Base-by-base conservation (phyloP, 1,140 invertebrate genomes). In the Pachypeltis micranthus region DNA sequence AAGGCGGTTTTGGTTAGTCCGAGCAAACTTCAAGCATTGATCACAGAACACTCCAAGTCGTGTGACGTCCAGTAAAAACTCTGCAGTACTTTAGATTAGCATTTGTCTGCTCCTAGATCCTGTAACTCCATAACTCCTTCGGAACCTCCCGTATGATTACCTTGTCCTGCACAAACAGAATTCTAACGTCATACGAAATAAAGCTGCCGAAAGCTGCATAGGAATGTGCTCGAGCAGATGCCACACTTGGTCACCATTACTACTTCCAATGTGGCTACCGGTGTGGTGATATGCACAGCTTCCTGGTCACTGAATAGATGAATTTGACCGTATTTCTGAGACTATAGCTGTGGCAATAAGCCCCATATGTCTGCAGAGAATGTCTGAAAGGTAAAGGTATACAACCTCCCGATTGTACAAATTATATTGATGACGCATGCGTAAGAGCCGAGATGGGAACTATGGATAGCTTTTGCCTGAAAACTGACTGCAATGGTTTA, bases 391-490 rank as follows among this genome's bases (percentile, higher is more conserved):
- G n/a, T n/a, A n/a, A n/a, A n/a, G n/a, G n/a, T n/a, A n/a, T n/a
- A n/a, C n/a, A n/a, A n/a, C n/a, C n/a, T n/a, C n/a, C n/a, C n/a
- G n/a, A n/a, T n/a, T n/a, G n/a, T n/a, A n/a, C n/a, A n/a, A n/a
- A n/a, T 57, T 71, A 70, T 21, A 73, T 64, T 19, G 69, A 64
- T 66, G 75, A 78, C 31, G 69, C 65, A 76, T 70, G 16, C 71
- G 58, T 66, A 77, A 73, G 2, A 79, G 60, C n/a, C 77, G 56
- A 16, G 68, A 61, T n/a, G 14, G 71, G 60, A 7, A 69, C 61
- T 59, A 67, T 67, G 12, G 54, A 16, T 21, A 70, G 21, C 3
- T 47, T 7, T 64, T 69, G 70, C 7, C 65, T 69, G 27, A 69
- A 61, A 44, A 74, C 67, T 1, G 62, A 24, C 3, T 70, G 70